phyloP scores from a whole-genome alignment of 2,113 vertebrate species.

The Notechis scutatus region DNA sequence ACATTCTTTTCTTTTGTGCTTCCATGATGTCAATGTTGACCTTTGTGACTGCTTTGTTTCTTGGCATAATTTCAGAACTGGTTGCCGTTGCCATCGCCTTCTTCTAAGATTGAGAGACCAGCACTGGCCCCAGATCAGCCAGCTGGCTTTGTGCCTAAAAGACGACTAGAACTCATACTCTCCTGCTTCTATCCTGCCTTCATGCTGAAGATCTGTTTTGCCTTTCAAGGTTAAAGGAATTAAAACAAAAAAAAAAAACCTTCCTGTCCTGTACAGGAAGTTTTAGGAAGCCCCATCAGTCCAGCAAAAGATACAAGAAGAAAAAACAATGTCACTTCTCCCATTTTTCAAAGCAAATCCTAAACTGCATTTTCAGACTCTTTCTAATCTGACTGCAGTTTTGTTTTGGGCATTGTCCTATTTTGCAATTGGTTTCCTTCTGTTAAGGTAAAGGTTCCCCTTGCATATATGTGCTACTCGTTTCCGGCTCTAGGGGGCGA shows the following conservation, averaged over 20 bases:
- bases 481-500: too few species aligned
- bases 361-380: neutral
- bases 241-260: neutral
- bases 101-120: neutral
- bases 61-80: neutral
- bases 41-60: neutral
- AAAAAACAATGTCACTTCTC: neutral
- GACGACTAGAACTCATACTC: neutral
- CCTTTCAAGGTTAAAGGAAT: neutral
- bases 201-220: neutral
- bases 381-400: neutral
- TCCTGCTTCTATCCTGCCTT: neutral
- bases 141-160: too few species aligned
- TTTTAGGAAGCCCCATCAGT: neutral
- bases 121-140: too few species aligned
- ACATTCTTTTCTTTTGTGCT: neutral
- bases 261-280: neutral
- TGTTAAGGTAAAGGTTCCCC: too few species aligned
- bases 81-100: neutral
- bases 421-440: neutral
- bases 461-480: too few species aligned
- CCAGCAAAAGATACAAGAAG: neutral
- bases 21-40: neutral
- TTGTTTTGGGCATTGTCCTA: too few species aligned
- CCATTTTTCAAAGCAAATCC: neutral